Evolutionary conservation across 2,888 invertebrate species (phyloP).

Genomic region (Xylota segnis): DNA sequence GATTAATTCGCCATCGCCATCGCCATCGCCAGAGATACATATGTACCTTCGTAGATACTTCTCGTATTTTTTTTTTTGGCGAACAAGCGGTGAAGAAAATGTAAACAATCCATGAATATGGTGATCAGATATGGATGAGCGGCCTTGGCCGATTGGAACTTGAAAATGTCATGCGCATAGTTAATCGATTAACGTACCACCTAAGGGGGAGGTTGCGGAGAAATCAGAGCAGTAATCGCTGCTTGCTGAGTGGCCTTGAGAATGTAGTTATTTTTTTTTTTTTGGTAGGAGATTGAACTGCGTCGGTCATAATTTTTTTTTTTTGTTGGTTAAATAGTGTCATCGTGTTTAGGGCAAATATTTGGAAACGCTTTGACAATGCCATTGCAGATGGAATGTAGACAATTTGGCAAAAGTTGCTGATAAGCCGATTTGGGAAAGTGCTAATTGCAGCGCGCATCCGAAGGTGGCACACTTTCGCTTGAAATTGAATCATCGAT

Average conservation of each 20-base stretch:
- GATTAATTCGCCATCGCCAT: no score
- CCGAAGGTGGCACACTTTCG: constrained; percentile 26
- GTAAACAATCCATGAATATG: constrained; percentile 55
- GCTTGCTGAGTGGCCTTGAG: constrained; percentile 17
- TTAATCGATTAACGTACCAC: constrained; percentile 29
- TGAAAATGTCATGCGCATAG: constrained; percentile 48
- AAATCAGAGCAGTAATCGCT: constrained; percentile 24
- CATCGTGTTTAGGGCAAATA: background rate
- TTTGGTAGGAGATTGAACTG: constrained; percentile 47
- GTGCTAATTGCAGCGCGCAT: background rate
- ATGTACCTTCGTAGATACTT: background rate
- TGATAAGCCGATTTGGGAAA: constrained; percentile 14
- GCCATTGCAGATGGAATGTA: constrained; percentile 8
- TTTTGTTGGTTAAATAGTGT: background rate
- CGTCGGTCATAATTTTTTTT: background rate
- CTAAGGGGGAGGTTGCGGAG: constrained; percentile 9
- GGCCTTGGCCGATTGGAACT: constrained; percentile 45
- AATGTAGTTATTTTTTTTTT: background rate
- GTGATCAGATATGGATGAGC: constrained; percentile 43
- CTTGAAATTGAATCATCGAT: background rate
- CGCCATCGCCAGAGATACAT: constrained; percentile 9
- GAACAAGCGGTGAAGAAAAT: constrained; percentile 2
- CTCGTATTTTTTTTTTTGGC: background rate
- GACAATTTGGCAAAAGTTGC: constrained; percentile 1
- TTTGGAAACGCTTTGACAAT: constrained; percentile 22